Evolutionary conservation across 2,888 invertebrate genomes (phyloP), one percentile per base, ranked within the genome.

Genomic region (Cryptosula pallasiana): DNA sequence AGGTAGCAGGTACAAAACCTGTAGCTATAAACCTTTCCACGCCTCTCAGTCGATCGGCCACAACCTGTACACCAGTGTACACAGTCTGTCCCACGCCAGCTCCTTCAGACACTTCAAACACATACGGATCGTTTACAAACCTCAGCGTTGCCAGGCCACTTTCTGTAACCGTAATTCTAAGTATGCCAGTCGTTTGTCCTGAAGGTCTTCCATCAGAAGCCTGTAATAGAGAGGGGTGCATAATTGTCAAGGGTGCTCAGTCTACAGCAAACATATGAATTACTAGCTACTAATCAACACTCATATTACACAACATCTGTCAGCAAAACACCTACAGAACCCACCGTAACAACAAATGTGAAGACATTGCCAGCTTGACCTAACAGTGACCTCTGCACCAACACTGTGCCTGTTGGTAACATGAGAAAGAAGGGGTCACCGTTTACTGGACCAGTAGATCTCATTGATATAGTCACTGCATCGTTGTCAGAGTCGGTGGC

Each of bases 401-500:
- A 13, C 2, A 63, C 63, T 32, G 13, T 63, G 27, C 63, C 63
- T 25, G 20, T 27, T 27, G 63, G 63, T n/a, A 63, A 9, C 63
- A 63, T 63, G 9, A 63, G 32, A 27, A 63, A 63, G 27, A 25
- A 63, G 16, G 25, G 63, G n/a, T 20, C 20, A 27, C 63, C 63
- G 58, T 29, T 27, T n/a, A 69, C 35, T 54, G 20, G 13, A 20
- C 58, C 55, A 55, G 20, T 29, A 23, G 36, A 23, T 23, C 69
- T 36, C 54, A 55, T 63, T 29, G 32, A 71, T 20, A 27, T 25
- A 23, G n/a, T 2, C 2, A 71, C 71, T 29, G 69, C 45, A n/a
- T 74, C 76, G 63, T 54, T 69, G 69, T 76, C 76, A 3, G 29
- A 2, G 69, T 76, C 76, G n/a, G 73, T 55, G 29, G 76, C 76